phyloP scores from a whole-genome alignment of 2,888 invertebrate species.

The Drosophila limbata region DNA sequence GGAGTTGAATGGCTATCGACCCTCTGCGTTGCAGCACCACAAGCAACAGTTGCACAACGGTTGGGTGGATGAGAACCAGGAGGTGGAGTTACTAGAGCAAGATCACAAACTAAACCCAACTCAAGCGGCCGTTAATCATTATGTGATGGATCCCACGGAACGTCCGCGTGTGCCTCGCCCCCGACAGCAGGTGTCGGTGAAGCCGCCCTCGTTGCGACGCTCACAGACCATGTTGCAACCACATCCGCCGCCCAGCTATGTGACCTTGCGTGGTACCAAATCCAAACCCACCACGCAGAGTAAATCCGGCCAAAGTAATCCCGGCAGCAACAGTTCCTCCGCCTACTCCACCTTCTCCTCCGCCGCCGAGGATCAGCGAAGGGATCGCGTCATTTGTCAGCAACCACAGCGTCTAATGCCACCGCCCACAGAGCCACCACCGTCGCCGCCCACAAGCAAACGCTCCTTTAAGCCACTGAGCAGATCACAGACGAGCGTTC shows the following conservation, averaged over 20 bases:
- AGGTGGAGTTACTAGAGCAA: conserved; percentile 41
- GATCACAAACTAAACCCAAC: not conserved
- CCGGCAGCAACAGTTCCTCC: conserved; percentile 56
- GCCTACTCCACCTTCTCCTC: conserved; percentile 69
- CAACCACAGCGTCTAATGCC: conserved; percentile 73
- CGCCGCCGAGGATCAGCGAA: conserved; percentile 41
- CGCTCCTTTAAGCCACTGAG: conserved; percentile 49
- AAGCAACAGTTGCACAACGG: conserved; percentile 87
- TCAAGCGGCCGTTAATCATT: conserved; percentile 68
- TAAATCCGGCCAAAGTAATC: not conserved
- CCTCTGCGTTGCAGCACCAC: conserved; percentile 87
- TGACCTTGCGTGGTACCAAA: conserved; percentile 53
- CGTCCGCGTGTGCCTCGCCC: conserved; percentile 75
- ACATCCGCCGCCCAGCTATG: conserved; percentile 55
- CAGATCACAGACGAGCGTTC: conserved; percentile 66
- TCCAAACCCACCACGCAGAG: conserved; percentile 38
- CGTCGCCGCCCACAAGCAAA: conserved; percentile 59
- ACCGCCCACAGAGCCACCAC: conserved; percentile 66
- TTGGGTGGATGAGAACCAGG: conserved; percentile 85
- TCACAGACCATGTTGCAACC: conserved; percentile 83
- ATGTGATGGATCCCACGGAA: conserved; percentile 82
- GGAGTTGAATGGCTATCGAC: conserved; percentile 88
- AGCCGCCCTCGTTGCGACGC: conserved; percentile 80
- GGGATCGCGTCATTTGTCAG: conserved; percentile 74
- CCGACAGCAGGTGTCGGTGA: conserved; percentile 81